Base-by-base conservation (phyloP, 92 coral and sea anemone species). In the Isaurus tuberculatus region DNA sequence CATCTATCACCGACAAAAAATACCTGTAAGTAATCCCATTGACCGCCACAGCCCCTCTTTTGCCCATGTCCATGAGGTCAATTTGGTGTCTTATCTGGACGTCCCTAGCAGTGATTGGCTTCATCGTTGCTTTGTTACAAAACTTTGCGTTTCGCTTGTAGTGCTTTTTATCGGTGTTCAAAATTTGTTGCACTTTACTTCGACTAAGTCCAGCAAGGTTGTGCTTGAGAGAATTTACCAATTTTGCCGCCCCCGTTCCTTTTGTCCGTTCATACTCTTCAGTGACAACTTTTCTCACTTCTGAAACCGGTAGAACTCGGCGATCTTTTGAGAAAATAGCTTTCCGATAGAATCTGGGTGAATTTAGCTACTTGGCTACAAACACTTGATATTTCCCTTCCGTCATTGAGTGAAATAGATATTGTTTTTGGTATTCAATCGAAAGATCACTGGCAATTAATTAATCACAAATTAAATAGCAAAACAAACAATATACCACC, bases 41-140 rank as follows among this genome's bases (percentile, higher is more conserved):
- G 8, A 37, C 0, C 32, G 0, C 8, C 29, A 40, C n/a, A 20
- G 17, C 19, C 17, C 75, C 75, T 42, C 6, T 27, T 8, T 44
- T 28, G 1, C 70, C 65, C 87, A 84, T 84, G 67, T 84, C 70
- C 37, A 84, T 68, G 5, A 84, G 26, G 16, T 84, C 71, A 20
- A 72, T 33, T 34, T 84, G 87, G 33, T 84, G 48, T 20, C 87
- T 65, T 5, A 63, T 31, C 6, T 83, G 91, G 11, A 90, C 86
- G 46, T 83, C 84, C 20, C 69, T 42, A 23, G 87, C 89, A 22
- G 75, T 14, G 28, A 89, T 73, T 10, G 85, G 90, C 48, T 86
- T 86, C 14, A 73, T 68, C 31, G 42, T 82, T 46, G 87, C 73
- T 53, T 72, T 83, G 25, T 83, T 83, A 32, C 22, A 29, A 26